These are phyloP conservation scores for Macrobrachium rosenbergii DNA, from an alignment of 1,140 invertebrate genomes.

Conservation along the genomic window DNA sequence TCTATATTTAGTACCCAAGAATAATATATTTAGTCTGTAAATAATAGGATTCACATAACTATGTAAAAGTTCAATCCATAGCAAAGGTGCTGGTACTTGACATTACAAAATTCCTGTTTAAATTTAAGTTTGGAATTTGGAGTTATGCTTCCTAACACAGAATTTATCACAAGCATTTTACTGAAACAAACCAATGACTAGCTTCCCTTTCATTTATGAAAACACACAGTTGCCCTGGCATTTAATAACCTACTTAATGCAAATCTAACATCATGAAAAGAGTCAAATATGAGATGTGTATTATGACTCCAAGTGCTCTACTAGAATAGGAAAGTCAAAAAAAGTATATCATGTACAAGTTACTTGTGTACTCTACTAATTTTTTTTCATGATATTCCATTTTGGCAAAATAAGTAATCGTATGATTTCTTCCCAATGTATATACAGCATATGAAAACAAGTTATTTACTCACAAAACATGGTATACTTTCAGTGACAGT, in stretches of 20 bases:
- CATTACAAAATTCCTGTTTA: no score
- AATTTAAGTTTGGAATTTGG: no score
- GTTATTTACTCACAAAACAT: background rate
- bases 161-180: background rate
- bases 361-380: background rate
- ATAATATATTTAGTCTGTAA: no score
- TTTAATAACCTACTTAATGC: constrained; percentile 38
- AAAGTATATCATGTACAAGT: constrained; percentile 46
- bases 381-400: background rate
- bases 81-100: no score
- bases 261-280: constrained; percentile 35
- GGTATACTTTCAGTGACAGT: constrained; percentile 50
- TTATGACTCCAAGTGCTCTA: constrained; percentile 56
- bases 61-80: no score
- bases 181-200: constrained; percentile 48
- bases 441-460: no score
- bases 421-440: no score
- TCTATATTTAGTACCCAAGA: no score
- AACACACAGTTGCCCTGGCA: background rate
- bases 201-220: constrained; percentile 39
- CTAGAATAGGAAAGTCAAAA: constrained; percentile 37
- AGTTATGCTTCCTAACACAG: no score
- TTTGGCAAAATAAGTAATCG: no score
- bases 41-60: no score
- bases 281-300: constrained; percentile 25